Evolutionary conservation across 2,888 invertebrate species (phyloP), one percentile per base, ranked within the genome.

Genomic region (Selenia dentaria): DNA sequence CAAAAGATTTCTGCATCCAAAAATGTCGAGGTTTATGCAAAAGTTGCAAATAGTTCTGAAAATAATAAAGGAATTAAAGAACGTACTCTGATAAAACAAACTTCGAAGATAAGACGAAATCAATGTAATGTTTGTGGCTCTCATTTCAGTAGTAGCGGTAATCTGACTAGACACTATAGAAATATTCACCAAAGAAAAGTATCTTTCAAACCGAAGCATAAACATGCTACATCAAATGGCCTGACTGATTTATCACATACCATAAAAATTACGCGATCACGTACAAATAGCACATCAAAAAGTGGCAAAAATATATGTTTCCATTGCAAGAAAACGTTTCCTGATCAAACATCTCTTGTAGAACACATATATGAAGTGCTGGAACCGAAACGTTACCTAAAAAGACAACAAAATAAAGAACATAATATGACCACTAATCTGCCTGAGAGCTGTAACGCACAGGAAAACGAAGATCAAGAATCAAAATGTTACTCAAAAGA

Each of bases 321-420:
- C 54, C 86, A 86, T 55, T 86, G 86, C 50, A 61, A 72, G 11
- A 53, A 63, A 50, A 10, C 42, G 29, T 86, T 85, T 70, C 29
- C 60, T 35, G 69, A 64, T 25, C 66, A 70, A 36, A 66, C 69
- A 54, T 54, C 55, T 26, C 61, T 86, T 13, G 81, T 85, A 59
- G 78, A 85, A 37, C 86, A 86, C 47, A 67, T 86, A 22, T 86
- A 86, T 55, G 61, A 67, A 36, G 56, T 81, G 41, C 58, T 86
- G 13, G 62, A 76, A 41, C 59, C 65, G 27, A 63, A 62, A 36
- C 62, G 45, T 55, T 53, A 12, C 12, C 22, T n/a, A 9, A 29
- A 27, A 16, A 42, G 27, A 36, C 31, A 50, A 12, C 16, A 9
- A 3, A 12, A 0, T 10, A 18, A 36, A n/a, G 10, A 32, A 11